Percentiles rank a stretch among this genome's conserved stretches.
These are phyloP conservation scores for Loris lydekkerianus DNA, from an alignment of 2,797 vertebrate genomes.

Conservation along the genomic window DNA sequence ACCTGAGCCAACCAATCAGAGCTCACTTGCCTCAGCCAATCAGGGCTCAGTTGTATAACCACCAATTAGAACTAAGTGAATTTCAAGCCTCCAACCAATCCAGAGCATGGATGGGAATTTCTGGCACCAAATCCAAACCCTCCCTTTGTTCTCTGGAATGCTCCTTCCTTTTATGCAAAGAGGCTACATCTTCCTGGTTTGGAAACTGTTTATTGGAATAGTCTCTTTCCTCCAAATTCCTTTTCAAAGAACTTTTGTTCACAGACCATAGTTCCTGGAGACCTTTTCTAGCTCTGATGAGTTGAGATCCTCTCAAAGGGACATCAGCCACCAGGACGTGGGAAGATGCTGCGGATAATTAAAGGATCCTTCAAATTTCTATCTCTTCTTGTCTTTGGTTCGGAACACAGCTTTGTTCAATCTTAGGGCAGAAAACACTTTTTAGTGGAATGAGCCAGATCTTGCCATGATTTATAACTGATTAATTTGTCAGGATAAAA, in stretches of 20 bases:
- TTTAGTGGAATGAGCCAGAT: slow-evolving; percentile 34
- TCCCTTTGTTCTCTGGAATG: neutral
- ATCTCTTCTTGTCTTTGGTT: slow-evolving; percentile 40
- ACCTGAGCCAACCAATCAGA: neutral
- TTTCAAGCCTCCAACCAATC: neutral
- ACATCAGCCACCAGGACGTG: neutral
- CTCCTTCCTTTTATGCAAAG: neutral
- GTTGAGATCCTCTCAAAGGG: neutral
- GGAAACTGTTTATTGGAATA: neutral
- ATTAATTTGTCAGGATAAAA: slow-evolving; percentile 10
- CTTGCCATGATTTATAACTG: slow-evolving; percentile 5
- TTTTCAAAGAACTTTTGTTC: neutral
- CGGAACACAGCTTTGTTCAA: slow-evolving; percentile 28
- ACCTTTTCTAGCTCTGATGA: neutral
- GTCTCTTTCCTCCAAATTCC: neutral
- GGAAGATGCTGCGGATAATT: neutral
- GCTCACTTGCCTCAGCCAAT: neutral
- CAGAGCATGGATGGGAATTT: neutral
- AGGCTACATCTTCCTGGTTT: neutral
- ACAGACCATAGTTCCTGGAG: neutral
- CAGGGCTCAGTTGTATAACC: neutral
- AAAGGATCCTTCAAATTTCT: neutral
- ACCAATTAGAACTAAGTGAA: neutral
- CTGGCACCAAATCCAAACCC: neutral
- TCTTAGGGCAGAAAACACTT: slow-evolving; percentile 31